Percentiles rank a stretch among this genome's conserved stretches.
Evolutionary conservation across 2,888 invertebrate species (phyloP).

Genomic region (Argyra leucocephala): DNA sequence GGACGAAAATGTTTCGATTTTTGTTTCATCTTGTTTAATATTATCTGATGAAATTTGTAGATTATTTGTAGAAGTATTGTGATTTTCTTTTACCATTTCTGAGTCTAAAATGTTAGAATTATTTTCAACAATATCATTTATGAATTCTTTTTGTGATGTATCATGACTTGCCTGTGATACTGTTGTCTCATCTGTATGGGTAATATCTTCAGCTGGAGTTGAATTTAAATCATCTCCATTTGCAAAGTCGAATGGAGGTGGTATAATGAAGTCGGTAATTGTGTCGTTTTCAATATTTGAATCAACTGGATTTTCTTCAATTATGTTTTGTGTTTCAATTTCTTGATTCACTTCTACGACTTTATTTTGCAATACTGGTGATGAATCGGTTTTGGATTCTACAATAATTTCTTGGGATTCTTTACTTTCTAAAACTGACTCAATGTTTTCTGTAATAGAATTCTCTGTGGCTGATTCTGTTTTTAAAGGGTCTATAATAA

Average conservation of each 20-base stretch:
- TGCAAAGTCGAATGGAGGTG: slow-evolving; percentile 13
- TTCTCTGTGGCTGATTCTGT: no score
- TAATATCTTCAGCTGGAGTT: slow-evolving; percentile 14
- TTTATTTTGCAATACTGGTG: no score
- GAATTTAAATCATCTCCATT: slow-evolving; percentile 16
- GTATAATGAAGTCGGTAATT: neutral
- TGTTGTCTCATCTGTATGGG: slow-evolving; percentile 14
- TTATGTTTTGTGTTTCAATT: no score
- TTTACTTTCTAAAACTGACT: no score
- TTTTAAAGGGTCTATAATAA: no score
- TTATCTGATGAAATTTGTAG: no score
- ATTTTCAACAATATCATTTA: slow-evolving; percentile 19
- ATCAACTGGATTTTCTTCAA: neutral
- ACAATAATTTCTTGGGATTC: no score
- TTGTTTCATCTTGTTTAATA: no score
- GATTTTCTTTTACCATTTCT: slow-evolving; percentile 10
- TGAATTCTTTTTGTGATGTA: slow-evolving; percentile 17
- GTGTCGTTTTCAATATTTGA: neutral
- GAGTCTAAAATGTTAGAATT: slow-evolving; percentile 20
- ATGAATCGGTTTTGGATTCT: no score
- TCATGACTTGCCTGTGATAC: slow-evolving; percentile 11
- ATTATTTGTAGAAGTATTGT: slow-evolving; percentile 16
- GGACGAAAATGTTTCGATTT: no score
- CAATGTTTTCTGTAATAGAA: no score
- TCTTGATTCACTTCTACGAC: no score